Evolutionary conservation across 2,113 vertebrate genomes (phyloP).

Genomic region (Potamarius usumacintae): DNA sequence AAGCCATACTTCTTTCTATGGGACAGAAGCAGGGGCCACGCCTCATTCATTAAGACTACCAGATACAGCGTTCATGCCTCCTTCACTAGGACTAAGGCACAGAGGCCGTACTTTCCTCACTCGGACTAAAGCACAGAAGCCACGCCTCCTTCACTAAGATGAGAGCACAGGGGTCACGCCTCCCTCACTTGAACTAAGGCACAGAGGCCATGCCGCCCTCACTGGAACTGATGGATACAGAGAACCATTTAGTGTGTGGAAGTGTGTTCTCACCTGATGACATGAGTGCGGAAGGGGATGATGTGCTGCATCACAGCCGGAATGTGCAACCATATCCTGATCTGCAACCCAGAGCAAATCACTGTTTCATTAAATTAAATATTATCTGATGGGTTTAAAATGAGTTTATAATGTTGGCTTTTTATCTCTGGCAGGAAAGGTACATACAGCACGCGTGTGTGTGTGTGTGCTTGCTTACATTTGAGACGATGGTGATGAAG

Average conservation of each 20-base stretch:
- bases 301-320: slow-evolving; percentile 99
- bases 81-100: not conserved
- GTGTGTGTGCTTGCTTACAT: slow-evolving; percentile 78
- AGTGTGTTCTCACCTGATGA: slow-evolving; percentile 85
- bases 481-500: slow-evolving; percentile 98
- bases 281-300: slow-evolving; percentile 96
- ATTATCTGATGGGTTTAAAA: not conserved
- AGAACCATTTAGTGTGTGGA: too few relatives aligned
- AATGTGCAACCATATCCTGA: slow-evolving; percentile 99
- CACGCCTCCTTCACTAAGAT: not conserved
- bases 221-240: too few relatives aligned
- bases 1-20: not conserved
- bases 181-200: not conserved
- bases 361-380: not conserved
- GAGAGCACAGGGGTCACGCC: not conserved
- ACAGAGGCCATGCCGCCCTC: not conserved
- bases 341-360: slow-evolving; percentile 69
- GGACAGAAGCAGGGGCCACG: not conserved
- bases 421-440: not conserved
- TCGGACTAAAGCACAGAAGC: not conserved
- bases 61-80: not conserved
- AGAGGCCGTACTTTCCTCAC: not conserved
- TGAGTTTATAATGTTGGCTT: not conserved
- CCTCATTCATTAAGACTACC: not conserved
- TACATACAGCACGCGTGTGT: not conserved